These are phyloP conservation scores for Teleogryllus oceanicus DNA, from an alignment of 2,888 invertebrate species.

Conservation along the genomic window DNA sequence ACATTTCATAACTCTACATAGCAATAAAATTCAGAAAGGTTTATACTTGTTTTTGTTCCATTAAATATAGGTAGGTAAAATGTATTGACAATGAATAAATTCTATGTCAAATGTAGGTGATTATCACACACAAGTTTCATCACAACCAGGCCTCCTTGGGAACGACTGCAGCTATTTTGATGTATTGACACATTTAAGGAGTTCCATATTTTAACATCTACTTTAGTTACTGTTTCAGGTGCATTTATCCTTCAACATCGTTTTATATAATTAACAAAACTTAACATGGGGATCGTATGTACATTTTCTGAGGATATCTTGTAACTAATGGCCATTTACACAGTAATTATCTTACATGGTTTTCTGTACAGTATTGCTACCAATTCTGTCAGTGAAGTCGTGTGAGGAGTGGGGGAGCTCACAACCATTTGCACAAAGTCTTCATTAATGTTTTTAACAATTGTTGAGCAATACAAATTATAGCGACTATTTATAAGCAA, in stretches of 20 bases:
- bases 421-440: background rate
- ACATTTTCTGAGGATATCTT: too few relatives aligned
- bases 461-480: conserved; percentile 2
- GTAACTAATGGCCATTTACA: too few relatives aligned
- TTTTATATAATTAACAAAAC: too few relatives aligned
- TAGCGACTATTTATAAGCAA: background rate
- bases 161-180: background rate
- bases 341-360: too few relatives aligned
- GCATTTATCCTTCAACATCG: too few relatives aligned
- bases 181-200: background rate
- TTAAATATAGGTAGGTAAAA: too few relatives aligned
- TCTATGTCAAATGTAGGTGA: too few relatives aligned
- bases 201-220: background rate
- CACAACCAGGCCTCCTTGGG: background rate
- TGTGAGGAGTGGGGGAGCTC: background rate
- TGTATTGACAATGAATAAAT: too few relatives aligned
- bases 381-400: background rate
- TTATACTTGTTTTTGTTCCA: too few relatives aligned
- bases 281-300: too few relatives aligned
- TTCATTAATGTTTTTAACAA: background rate
- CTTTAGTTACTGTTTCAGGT: background rate
- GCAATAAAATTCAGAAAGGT: background rate
- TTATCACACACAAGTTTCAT: background rate
- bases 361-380: conserved; percentile 2
- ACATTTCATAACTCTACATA: background rate